Evolutionary conservation across 2,113 vertebrate species (phyloP).

Genomic region (Notothenia coriiceps): DNA sequence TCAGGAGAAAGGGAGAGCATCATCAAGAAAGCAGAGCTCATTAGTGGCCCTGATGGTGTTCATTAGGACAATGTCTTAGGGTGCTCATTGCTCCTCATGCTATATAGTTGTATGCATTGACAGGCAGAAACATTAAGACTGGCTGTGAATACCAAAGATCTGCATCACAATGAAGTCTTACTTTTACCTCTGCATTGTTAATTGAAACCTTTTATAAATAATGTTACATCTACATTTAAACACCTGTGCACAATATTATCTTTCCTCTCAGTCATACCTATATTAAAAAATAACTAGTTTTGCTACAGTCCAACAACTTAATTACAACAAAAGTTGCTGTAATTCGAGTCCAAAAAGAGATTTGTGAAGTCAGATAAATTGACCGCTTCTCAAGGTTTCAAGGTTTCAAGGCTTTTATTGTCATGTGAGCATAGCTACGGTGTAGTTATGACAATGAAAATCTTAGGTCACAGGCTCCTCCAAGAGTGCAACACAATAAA

Average conservation of each 20-base stretch:
- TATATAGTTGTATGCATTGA: neutral
- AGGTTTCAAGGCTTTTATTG: no score
- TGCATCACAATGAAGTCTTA: neutral
- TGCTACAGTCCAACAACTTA: no score
- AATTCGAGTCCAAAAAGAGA: no score
- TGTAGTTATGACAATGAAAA: no score
- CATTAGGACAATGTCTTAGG: neutral
- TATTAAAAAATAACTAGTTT: neutral
- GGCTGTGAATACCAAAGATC: neutral
- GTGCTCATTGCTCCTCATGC: neutral
- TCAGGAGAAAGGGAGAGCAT: slow-evolving; percentile 9
- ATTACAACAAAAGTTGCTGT: no score
- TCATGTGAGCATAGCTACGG: no score
- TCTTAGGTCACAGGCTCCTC: no score
- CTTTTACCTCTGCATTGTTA: neutral
- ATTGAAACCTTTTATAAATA: neutral
- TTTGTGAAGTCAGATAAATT: no score
- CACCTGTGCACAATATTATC: neutral
- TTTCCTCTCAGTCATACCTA: neutral
- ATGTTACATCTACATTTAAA: neutral
- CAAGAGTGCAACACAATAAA: no score
- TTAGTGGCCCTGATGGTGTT: slow-evolving; percentile 14
- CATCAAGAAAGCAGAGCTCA: slow-evolving; percentile 16
- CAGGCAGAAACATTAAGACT: neutral
- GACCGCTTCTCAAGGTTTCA: no score